These are phyloP conservation scores for Psittacula cyanocephala DNA, from an alignment of 2,113 vertebrate species.

Conservation along the genomic window DNA sequence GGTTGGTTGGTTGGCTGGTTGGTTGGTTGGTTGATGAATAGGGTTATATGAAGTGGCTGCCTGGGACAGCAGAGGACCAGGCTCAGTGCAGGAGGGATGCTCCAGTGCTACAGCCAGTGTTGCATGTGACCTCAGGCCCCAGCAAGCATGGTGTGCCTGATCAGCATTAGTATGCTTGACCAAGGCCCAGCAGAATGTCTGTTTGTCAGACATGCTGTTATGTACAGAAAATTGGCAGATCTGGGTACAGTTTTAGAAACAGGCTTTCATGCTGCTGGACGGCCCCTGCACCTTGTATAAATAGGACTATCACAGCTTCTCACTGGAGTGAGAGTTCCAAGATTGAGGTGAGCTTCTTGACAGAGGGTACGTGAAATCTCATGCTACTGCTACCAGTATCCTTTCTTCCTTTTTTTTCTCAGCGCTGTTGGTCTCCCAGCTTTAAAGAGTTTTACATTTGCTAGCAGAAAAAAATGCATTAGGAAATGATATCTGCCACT, in stretches of 20 bases:
- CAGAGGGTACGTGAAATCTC: background rate
- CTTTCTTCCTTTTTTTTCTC: background rate
- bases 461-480: background rate
- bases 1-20: background rate
- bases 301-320: background rate
- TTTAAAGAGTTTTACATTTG: background rate
- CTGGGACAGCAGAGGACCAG: background rate
- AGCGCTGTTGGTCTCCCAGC: background rate
- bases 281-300: background rate
- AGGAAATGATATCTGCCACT: background rate
- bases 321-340: background rate
- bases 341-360: background rate
- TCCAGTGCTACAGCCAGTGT: background rate
- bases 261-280: rapidly evolving
- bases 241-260: background rate
- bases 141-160: rapidly evolving
- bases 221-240: background rate
- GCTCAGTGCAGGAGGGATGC: background rate
- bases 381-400: background rate
- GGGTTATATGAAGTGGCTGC: background rate
- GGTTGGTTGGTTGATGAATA: background rate
- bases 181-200: background rate
- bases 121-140: background rate
- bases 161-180: rapidly evolving
- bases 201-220: background rate